Base-by-base conservation (phyloP, 2,797 vertebrate genomes). In the Hipposideros larvatus region DNA sequence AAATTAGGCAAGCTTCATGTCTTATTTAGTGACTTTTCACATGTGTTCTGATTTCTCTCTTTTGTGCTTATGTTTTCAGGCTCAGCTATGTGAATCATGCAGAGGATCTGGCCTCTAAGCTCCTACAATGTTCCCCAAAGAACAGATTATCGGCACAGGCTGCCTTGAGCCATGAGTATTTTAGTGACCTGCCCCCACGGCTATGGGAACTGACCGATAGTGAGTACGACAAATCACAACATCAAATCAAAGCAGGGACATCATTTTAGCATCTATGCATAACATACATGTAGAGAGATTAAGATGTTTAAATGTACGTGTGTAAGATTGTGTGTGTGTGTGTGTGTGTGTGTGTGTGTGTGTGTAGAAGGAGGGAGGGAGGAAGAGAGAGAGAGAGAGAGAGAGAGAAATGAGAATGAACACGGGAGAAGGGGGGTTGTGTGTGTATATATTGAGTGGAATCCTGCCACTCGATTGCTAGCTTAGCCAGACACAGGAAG, bases 41-140 rank as follows among this genome's bases (percentile, higher is more conserved):
- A 78, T 95, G 93, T 7, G 1, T 43, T 88, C 92, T 97, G 94
- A 95, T 71, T 94, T 97, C 93, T 91, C 34, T 82, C 92, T 31
- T 97, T 95, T 95, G 83, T 96, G 53, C 94, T 97, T 98, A 61
- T 98, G 70, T 98, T 95, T 98, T 95, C 98, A 99, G 99, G 98
- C 98, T 99, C 98, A 99, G 99, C 98, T 99, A 99, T 41, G 99
- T 99, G 98, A 99, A 99, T 98, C 99, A 99, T 4, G 99, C 99
- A 16, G 99, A 99, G 98, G 99, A 99, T 98, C 98, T 99, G 98
- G 99, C 99, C 94, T 99, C 99, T 98, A 99, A 99, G 98, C 99
- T 99, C 97, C 99, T 99, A 79, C 99, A 99, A 97, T 99, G 99
- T 99, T 99, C 99, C 98, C 99, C 99, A 99, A 99, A 99, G 99